Evolutionary conservation across 2,113 vertebrate genomes (phyloP).

Genomic region (Sphyrna mokarran): DNA sequence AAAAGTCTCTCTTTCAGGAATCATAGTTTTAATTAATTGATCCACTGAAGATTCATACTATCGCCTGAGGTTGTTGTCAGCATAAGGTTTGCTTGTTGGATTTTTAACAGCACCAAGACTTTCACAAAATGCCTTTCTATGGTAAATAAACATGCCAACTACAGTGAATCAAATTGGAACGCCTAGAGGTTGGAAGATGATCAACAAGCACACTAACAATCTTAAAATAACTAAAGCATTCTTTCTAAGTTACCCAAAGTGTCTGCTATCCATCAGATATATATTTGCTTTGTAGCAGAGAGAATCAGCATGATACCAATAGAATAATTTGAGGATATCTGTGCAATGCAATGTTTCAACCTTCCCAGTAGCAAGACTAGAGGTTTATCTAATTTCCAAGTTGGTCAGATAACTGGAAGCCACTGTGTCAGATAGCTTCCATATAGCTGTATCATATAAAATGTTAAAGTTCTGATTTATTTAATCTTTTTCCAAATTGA

Average conservation of each 20-base stretch:
- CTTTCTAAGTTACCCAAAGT: too few species aligned
- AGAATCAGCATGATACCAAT: too few species aligned
- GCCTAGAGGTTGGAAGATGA: too few species aligned
- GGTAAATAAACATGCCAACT: too few species aligned
- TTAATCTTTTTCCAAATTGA: neutral
- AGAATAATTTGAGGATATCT: too few species aligned
- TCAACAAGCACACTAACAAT: too few species aligned
- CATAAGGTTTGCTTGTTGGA: neutral
- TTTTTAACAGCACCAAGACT: neutral
- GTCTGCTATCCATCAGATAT: too few species aligned
- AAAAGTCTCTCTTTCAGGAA: neutral
- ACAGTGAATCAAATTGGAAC: too few species aligned
- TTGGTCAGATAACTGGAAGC: neutral
- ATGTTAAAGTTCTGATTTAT: neutral
- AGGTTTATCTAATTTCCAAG: neutral
- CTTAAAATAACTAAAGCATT: too few species aligned
- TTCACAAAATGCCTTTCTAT: too few species aligned
- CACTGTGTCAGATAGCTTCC: neutral
- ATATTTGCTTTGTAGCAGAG: too few species aligned
- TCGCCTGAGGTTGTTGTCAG: neutral
- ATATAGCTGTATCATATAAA: neutral
- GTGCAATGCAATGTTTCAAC: neutral
- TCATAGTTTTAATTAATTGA: neutral
- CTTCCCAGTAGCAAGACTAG: neutral
- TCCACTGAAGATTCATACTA: neutral